Conservation (phyloP, 1,140 invertebrate species). For the Philopotamus ludificatus region DNA sequence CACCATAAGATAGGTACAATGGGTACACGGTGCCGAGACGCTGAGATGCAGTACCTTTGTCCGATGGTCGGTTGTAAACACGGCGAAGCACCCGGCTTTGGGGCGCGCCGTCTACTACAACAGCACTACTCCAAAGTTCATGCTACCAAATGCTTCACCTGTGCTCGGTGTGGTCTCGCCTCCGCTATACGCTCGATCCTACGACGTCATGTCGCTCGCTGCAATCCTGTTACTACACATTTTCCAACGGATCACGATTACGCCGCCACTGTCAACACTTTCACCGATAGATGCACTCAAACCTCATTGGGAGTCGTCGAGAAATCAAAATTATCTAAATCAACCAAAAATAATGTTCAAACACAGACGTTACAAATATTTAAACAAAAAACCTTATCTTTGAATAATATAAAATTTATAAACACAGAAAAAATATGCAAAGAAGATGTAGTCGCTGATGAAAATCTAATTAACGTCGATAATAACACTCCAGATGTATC, state of each 20-base stretch:
- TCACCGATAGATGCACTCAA: constrained; percentile 25
- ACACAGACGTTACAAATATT: constrained; percentile 32
- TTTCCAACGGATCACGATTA: neutral
- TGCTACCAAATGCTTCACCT: constrained; percentile 18
- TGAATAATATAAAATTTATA: neutral
- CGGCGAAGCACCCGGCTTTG: neutral
- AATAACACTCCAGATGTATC: neutral
- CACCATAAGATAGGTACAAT: constrained; percentile 28
- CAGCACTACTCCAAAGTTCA: constrained; percentile 35
- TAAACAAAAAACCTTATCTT: neutral
- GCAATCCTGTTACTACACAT: too few relatives aligned
- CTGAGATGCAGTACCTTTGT: constrained; percentile 12
- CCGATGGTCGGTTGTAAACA: constrained; percentile 10
- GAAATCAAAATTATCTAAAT: neutral
- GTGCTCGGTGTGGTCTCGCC: constrained; percentile 16
- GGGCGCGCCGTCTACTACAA: constrained; percentile 19
- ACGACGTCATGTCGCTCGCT: constrained; percentile 10
- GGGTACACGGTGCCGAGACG: neutral
- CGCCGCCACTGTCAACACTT: neutral
- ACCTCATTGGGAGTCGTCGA: constrained; percentile 20
- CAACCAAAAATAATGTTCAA: constrained; percentile 16
- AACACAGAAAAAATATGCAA: neutral
- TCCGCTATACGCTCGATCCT: constrained; percentile 8
- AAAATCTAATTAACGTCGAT: too few relatives aligned
- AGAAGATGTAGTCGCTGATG: too few relatives aligned